These are phyloP conservation scores for Drosophila rubida DNA, from an alignment of 2,888 invertebrate species.

Conservation along the genomic window DNA sequence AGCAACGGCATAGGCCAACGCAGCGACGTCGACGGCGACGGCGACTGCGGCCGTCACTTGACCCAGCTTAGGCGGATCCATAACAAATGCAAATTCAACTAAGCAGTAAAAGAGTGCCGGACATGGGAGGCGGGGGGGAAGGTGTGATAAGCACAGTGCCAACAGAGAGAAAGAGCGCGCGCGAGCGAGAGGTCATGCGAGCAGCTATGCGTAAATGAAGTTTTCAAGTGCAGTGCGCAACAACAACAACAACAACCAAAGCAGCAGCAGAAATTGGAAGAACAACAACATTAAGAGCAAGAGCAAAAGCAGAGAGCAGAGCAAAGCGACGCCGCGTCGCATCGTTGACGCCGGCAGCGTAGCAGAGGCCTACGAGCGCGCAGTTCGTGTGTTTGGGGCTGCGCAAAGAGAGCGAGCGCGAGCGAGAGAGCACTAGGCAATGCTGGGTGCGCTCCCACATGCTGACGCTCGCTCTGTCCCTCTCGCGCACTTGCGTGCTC, in stretches of 20 bases:
- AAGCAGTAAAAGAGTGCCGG: not conserved
- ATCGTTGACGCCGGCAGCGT: constrained; percentile 34
- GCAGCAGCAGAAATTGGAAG: constrained; percentile 36
- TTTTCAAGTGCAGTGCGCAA: constrained; percentile 77
- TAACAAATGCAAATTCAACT: constrained; percentile 42
- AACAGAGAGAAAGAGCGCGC: not conserved
- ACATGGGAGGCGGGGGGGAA: not conserved
- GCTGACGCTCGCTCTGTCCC: not conserved
- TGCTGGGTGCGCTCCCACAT: not conserved
- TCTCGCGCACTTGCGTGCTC: no score
- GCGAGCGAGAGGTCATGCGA: not conserved
- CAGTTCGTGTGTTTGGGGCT: constrained; percentile 46
- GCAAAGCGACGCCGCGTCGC: constrained; percentile 16
- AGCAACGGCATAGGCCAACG: not conserved
- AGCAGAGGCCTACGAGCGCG: constrained; percentile 52
- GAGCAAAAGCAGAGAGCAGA: constrained; percentile 17
- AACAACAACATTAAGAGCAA: constrained; percentile 19
- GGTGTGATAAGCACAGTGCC: not conserved
- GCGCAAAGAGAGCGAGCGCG: constrained; percentile 59
- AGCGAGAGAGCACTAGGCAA: not conserved
- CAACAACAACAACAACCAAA: constrained; percentile 44
- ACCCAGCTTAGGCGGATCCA: constrained; percentile 18
- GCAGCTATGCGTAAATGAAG: constrained; percentile 65
- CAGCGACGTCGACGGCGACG: not conserved
- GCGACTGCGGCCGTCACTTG: constrained; percentile 12